These are phyloP conservation scores for Ichneumoninae sp. DNA, from an alignment of 2,888 invertebrate genomes.

Conservation along the genomic window DNA sequence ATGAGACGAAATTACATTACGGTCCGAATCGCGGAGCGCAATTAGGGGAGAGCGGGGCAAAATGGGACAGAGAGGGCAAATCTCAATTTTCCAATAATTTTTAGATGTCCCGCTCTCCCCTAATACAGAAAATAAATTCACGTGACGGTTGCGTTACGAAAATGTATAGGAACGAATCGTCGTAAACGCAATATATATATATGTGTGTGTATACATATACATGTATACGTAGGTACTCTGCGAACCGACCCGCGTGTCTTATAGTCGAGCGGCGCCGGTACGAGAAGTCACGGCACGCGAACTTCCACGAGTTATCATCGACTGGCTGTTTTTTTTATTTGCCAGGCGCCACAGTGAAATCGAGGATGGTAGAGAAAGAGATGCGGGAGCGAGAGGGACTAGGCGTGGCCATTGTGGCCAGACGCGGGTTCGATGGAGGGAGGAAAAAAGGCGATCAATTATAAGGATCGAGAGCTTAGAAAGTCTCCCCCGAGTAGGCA, in stretches of 20 bases:
- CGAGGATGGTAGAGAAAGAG: neutral
- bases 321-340: neutral
- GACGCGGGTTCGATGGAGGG: neutral
- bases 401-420: neutral
- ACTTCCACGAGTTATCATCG: conserved; percentile 8
- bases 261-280: neutral
- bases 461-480: conserved; percentile 24
- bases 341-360: neutral
- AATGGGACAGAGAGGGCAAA: no score
- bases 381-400: neutral
- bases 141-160: neutral
- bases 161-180: neutral
- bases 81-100: no score
- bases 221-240: neutral
- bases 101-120: no score
- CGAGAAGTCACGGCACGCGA: conserved; percentile 15
- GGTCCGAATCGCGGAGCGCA: neutral
- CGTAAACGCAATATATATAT: neutral
- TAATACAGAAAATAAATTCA: neutral
- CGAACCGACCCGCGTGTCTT: neutral
- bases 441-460: conserved; percentile 38
- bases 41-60: neutral
- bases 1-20: neutral
- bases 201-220: neutral
- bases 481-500: conserved; percentile 26